Base-by-base conservation (phyloP, 2,888 invertebrate species). In the Dilophus febrilis region DNA sequence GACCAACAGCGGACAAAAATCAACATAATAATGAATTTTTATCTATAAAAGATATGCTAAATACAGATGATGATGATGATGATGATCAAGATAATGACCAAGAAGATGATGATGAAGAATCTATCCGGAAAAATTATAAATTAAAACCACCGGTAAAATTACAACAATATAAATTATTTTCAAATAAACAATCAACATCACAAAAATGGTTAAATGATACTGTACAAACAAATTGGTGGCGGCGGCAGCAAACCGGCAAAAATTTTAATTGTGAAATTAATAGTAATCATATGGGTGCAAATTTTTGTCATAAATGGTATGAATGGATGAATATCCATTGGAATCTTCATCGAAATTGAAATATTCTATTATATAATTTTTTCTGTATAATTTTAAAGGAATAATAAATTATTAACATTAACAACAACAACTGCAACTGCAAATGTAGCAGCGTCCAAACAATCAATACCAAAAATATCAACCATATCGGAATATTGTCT, bases 221-320 rank as follows among this genome's bases (percentile, higher is more conserved):
- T 40, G 48, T 65, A 11, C 68, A 68, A 44, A 54, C 61, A 27
- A 52, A 55, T 17, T 68, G 67, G 68, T 66, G 64, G 52, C 51
- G 53, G 36, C 45, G n/a, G n/a, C n/a, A n/a, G n/a, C n/a, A n/a
- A n/a, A n/a, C n/a, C n/a, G n/a, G n/a, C n/a, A n/a, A 58, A n/a
- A 50, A 55, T 19, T 47, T 51, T 37, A 52, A 55, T 22, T 51
- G 53, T 22, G 45, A 50, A 39, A 53, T 61, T 2, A 36, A 50
- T 1, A 62, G 59, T 42, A 44, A 46, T 38, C 55, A 57, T 45
- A 49, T 55, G 1, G 47, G 54, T 32, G 58, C 64, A 1, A 58
- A 64, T 46, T 59, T 68, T 36, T 63, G 64, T 40, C 49, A 59
- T 31, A 48, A 57, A 39, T 66, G 65, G 58, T 55, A n/a, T n/a